Base-by-base conservation (phyloP, 2,113 vertebrate genomes). In the Cepphus grylle region DNA sequence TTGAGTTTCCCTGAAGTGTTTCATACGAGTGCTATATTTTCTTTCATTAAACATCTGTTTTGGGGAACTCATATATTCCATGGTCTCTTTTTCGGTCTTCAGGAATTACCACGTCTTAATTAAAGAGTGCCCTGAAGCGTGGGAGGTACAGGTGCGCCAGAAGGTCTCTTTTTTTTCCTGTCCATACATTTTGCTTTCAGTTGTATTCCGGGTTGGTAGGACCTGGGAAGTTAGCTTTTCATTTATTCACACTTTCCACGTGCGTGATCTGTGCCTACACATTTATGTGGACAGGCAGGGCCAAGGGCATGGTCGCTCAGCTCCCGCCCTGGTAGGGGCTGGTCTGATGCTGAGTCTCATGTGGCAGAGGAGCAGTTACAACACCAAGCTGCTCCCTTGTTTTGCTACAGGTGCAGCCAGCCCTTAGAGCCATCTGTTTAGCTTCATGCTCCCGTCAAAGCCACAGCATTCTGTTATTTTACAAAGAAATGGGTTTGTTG, bases 321-420 rank as follows among this genome's bases (percentile, higher is more conserved):
- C 42, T 94, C 25, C 53, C 71, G 77, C 67, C 55, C 47, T 45
- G 67, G 15, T 1, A 12, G 55, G 27, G 30, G 38, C 58, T 53
- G 52, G 8, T 21, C 1, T 0, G 0, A 14, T 43, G 63, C 58
- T 6, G 27, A 38, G 38, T 36, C 40, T 78, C 43, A 50, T 0
- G 0, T 53, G 30, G 11, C 50, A 58, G 36, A 59, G 38, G 43
- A 72, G 29, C 42, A 32, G 10, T 19, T 67, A 38, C 4, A 26
- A 30, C 53, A 61, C 26, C 52, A 61, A 42, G 20, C 27, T 22
- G 5, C 26, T 62, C 25, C 18, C 81, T 72, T 23, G 36, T 65
- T 89, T 88, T 63, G 5, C 29, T 90, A 14, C 20, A 53, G 58
- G 10, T 89, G 42, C 47, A 78, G 34, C 26, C 43, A 45, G 30